Evolutionary conservation across 2,113 vertebrate species (phyloP), one percentile per base, ranked within the genome.

Genomic region (Suncus etruscus): DNA sequence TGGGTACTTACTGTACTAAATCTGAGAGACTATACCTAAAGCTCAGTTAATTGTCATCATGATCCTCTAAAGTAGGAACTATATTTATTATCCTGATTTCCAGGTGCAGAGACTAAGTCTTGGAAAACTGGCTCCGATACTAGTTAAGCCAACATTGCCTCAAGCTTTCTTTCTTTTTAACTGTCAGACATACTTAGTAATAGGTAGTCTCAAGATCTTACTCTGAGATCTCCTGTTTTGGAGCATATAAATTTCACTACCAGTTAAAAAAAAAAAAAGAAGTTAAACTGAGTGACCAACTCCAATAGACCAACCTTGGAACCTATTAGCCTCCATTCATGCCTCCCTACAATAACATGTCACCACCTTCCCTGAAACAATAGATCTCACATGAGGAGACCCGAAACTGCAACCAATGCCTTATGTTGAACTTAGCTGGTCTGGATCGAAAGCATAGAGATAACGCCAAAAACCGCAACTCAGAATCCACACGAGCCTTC

Each of bases 171-270:
- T 61, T 61, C 14, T 80, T 82, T 66, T 54, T 5, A 48, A 66
- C 45, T 51, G 6, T 69, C 66, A 72, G 5, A 47, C 84, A 73
- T 70, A 75, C 24, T 93, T 90, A 63, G 6, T 88, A 79, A 81
- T 16, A 54, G 50, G 22, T 63, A 31, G 63, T 86, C 65, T 78
- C 54, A 78, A 45, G 20, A 69, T 27, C 29, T 18, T 25, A 22
- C 25, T 87, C 63, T 74, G n/a, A 31, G 32, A 92, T 78, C 79
- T 68, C 50, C 7, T 90, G 54, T 69, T 88, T 86, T 84, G 14
- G 24, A 83, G 78, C n/a, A 88, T 24, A 22, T 25, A 32, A 86
- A 90, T 91, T 91, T 94, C 63, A 86, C 39, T 50, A 82, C 50
- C 78, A 78, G 66, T 25, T 85, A 72, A 27, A 88, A 75, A 14